Percentiles rank a stretch among this genome's conserved stretches.
Conservation (phyloP, 2,888 invertebrate genomes). For the Mythimna impura region DNA sequence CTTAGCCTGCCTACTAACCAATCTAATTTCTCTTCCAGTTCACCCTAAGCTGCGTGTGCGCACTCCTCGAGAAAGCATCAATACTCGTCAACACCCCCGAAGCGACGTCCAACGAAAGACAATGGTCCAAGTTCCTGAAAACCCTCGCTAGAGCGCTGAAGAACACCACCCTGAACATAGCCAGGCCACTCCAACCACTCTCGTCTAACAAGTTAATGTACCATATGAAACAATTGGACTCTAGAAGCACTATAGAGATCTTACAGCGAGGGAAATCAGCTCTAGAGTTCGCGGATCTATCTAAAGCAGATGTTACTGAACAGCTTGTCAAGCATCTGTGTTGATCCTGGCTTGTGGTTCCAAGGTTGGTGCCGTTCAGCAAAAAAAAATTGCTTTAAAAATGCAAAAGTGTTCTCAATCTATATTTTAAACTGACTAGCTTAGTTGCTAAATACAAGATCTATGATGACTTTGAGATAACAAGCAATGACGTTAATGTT, state of each 20-base stretch:
- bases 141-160: conserved; percentile 87
- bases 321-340: conserved; percentile 82
- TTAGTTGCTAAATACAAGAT: conserved; percentile 43
- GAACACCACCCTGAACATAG: conserved; percentile 76
- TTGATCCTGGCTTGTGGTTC: conserved; percentile 69
- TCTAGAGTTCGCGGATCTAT: conserved; percentile 81
- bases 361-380: conserved; percentile 32
- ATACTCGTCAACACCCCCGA: conserved; percentile 81
- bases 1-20: not conserved
- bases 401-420: conserved; percentile 39
- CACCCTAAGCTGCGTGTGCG: conserved; percentile 83
- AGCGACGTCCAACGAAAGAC: conserved; percentile 84
- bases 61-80: conserved; percentile 80
- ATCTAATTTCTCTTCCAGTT: conserved; percentile 72
- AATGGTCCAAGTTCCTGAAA: conserved; percentile 90
- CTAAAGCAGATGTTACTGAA: conserved; percentile 80
- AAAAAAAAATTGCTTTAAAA: conserved; percentile 36
- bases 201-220: conserved; percentile 72
- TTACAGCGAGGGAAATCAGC: conserved; percentile 82
- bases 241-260: conserved; percentile 83
- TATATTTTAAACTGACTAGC: conserved; percentile 36
- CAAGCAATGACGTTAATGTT: conserved; percentile 45
- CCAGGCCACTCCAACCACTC: conserved; percentile 76
- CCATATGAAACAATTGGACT: conserved; percentile 82
- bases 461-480: conserved; percentile 26